Base-by-base conservation (phyloP, 2,113 vertebrate genomes). In the Rhinogobius similis region DNA sequence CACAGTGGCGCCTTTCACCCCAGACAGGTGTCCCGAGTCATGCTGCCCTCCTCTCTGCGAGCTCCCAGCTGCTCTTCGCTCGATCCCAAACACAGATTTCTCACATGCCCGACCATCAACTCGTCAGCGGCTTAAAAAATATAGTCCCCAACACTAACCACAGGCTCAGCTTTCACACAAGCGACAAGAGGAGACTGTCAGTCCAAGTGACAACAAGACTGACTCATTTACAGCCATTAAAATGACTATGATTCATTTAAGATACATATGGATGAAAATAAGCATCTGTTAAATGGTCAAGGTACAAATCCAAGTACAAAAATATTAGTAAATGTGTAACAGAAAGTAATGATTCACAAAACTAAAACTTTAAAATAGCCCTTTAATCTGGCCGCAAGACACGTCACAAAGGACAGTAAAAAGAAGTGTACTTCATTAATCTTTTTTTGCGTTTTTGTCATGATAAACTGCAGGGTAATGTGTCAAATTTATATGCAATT, bases 1-100 rank as follows among this genome's bases (percentile, higher is more conserved):
- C 24, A 89, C 83, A 93, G 91, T 88, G 81, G 81, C 82, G 86
- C 85, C 90, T 93, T 93, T 94, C 92, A 94, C 86, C 72, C 76
- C 77, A 72, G 86, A 92, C 93, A 93, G 93, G 93, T 93, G 93
- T 85, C 84, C 55, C 38, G 66, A 72, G 75, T 24, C 14, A 7
- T 68, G 72, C 52, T 44, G 59, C 58, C 68, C 70, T 67, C 70
- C 32, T 78, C 66, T 72, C 55, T 32, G 12, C 26, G 52, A 80
- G 13, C 77, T 79, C 78, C 81, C 92, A 93, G 90, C 91, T 92
- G 92, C 86, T 90, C 75, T 7, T 56, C 76, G 88, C 85, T 86
- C 82, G 83, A 70, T 68, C 63, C 52, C 74, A 75, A 65, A 75
- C 82, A 75, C 67, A 66, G 84, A 91, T 92, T 91, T 87, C 78